phyloP scores from a whole-genome alignment of 2,888 invertebrate genomes.

The Gasteruption jaculator region DNA sequence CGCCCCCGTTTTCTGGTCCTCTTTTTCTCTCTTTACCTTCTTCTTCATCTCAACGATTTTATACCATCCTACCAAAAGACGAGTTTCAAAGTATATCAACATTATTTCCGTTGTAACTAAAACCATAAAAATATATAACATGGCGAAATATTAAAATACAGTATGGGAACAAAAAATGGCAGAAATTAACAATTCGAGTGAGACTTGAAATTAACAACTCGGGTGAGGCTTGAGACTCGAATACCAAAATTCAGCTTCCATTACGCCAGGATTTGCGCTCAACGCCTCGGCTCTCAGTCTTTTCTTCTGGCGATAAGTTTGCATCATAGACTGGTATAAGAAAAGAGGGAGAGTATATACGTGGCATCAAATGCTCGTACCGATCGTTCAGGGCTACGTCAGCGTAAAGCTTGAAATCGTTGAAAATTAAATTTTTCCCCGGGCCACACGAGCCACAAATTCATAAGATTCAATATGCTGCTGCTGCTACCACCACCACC shows the following conservation, averaged over 20 bases:
- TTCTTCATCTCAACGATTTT: conserved; percentile 12
- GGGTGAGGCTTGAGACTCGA: no score
- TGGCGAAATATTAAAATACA: no score
- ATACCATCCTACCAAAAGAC: conserved; percentile 1
- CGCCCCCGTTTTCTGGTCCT: conserved; percentile 31
- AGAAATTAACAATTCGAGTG: no score
- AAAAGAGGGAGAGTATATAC: no score
- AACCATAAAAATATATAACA: conserved; percentile 8
- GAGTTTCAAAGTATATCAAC: conserved; percentile 37
- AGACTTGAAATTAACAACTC: no score
- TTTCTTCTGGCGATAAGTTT: no score
- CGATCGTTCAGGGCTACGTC: conserved; percentile 29
- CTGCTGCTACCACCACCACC: conserved; percentile 26
- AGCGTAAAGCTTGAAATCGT: conserved; percentile 37
- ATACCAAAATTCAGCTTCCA: no score
- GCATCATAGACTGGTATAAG: no score
- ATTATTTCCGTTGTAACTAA: conserved; percentile 42
- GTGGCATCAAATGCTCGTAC: no score
- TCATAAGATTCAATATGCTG: conserved; percentile 50
- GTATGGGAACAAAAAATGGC: no score
- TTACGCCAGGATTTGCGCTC: no score
- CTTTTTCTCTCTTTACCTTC: conserved; percentile 7
- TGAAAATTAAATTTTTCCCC: conserved; percentile 45
- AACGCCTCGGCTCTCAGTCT: no score
- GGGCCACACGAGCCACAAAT: conserved; percentile 39